phyloP scores from a whole-genome alignment of 2,888 invertebrate genomes.

The Zelleria hepariella region DNA sequence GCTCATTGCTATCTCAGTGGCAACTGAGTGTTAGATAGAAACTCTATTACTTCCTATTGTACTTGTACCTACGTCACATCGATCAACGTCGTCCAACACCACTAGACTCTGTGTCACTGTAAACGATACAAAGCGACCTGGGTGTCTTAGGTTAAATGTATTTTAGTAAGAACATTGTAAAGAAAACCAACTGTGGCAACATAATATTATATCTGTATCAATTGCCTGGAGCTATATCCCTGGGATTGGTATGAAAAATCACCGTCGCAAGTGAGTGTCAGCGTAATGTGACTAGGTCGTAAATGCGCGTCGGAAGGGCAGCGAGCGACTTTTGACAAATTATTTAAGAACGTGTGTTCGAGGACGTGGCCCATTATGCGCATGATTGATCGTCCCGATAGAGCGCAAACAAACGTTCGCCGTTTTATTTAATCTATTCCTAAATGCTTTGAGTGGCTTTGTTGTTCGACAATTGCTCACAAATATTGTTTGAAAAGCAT shows the following conservation, averaged over 20 bases:
- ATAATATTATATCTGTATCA: neutral
- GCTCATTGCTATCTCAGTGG: neutral
- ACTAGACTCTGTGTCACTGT: neutral
- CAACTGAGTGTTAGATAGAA: neutral
- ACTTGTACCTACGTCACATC: no score
- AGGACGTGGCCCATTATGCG: constrained; percentile 57
- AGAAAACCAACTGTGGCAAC: no score
- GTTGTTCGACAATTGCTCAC: constrained; percentile 21
- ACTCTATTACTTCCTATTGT: constrained; percentile 7
- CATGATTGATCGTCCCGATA: constrained; percentile 63
- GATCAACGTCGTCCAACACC: constrained; percentile 9
- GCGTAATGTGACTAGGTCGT: constrained; percentile 38
- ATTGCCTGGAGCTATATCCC: neutral
- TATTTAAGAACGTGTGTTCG: constrained; percentile 68
- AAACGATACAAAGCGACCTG: neutral
- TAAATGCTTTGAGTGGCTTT: constrained; percentile 25
- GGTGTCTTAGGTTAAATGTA: neutral
- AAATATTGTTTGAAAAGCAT: neutral
- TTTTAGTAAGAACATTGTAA: no score
- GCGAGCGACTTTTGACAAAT: constrained; percentile 64
- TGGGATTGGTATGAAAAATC: constrained; percentile 22
- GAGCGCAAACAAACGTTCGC: constrained; percentile 42
- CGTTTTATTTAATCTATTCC: constrained; percentile 32
- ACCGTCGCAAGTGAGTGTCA: constrained; percentile 27
- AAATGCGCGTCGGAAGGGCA: constrained; percentile 40